Conservation (phyloP, 2,113 vertebrate genomes). For the Sporophila hypoxantha region DNA sequence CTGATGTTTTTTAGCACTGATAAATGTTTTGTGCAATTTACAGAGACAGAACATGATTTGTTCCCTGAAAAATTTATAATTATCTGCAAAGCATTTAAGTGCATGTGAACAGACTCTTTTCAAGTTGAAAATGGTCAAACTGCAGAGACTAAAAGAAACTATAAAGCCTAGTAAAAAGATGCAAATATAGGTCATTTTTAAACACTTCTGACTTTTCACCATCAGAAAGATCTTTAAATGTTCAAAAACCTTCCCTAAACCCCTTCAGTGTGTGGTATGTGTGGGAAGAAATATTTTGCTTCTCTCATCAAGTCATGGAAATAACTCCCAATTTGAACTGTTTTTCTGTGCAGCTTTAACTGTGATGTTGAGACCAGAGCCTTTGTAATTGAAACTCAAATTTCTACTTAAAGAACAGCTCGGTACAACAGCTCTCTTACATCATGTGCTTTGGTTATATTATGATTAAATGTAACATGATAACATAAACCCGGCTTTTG, state of each 20-base stretch:
- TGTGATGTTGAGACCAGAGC: neutral
- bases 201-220: neutral
- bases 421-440: constrained; percentile 25
- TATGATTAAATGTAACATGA: constrained; percentile 61
- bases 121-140: neutral
- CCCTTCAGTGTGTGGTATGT: constrained; percentile 4
- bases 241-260: neutral
- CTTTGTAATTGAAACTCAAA: constrained; percentile 38
- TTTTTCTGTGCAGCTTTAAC: constrained; percentile 2
- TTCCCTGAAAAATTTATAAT: neutral
- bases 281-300: constrained; percentile 49
- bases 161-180: neutral
- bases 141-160: neutral
- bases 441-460: constrained; percentile 24
- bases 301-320: constrained; percentile 15
- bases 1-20: neutral
- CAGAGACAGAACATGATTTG: neutral
- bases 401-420: constrained; percentile 11
- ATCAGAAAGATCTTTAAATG: neutral
- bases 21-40: neutral
- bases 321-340: neutral
- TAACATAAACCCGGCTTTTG: constrained; percentile 39
- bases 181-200: constrained; percentile 5
- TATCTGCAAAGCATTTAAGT: neutral
- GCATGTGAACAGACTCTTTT: neutral